Base-by-base conservation (phyloP, 2,888 invertebrate genomes). In the Atrina japonica region DNA sequence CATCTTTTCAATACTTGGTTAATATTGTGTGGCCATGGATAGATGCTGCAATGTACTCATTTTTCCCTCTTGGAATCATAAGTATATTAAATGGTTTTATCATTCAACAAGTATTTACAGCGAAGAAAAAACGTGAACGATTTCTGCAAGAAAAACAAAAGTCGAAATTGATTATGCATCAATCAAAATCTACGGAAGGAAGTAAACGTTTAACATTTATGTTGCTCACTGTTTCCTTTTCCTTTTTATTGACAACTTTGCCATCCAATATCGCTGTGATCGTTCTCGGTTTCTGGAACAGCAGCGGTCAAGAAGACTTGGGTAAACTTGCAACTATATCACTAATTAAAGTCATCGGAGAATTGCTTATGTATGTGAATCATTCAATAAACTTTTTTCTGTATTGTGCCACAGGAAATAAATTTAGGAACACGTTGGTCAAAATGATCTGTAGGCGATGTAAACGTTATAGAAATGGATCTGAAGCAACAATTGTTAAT, bases 11-110 rank as follows among this genome's bases (percentile, higher is more conserved):
- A 41, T 47, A 76, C 7, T 70, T 85, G 7, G 78, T 87, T 3
- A 81, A 83, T 16, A 79, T 81, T 16, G 80, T 86, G 3, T 89
- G 88, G 90, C 88, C 90, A 0, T 89, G 88, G 88, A 84, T 90
- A 3, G 90, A 90, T 70, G 83, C 86, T 7, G 76, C 82, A 27
- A 76, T 90, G 30, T 90, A 90, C 73, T 88, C 88, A 1, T 86
- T 89, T 53, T 70, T 89, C 3, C 90, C 90, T 0, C 88, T 88
- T 66, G 76, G 85, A 9, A 77, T 82, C 25, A 88, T 90, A 27
- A 73, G 83, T 6, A 73, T 85, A 16, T 80, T 89, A 30, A 90
- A 90, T 70, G 73, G 77, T n/a, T 78, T 88, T 27, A 90, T 90
- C 63, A 86, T 89, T 53, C 75, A 82, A 16, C 86, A 87, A 69